Base-by-base conservation (phyloP, 1,140 invertebrate genomes). In the Brachionus rotundiformis region DNA sequence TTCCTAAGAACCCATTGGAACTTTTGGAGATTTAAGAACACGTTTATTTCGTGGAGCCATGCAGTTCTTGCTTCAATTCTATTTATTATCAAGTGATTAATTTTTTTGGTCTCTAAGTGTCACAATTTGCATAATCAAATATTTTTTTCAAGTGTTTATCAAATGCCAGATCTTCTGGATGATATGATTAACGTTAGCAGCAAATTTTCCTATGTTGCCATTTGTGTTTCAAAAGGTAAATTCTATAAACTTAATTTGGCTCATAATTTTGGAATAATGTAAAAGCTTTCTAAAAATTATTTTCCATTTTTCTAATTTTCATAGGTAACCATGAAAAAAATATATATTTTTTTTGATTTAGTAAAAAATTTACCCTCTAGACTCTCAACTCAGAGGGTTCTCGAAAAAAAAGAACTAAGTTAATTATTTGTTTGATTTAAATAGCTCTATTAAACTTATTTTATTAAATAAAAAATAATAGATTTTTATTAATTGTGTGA, bases 21-120 rank as follows among this genome's bases (percentile, higher is more conserved):
- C 36, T 79, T 59, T 59, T 79, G 76, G 76, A 31, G 76, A 16
- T 79, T 79, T 59, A 79, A 79, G 36, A 79, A 79, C 33, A 79
- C 59, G 19, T 59, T 79, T 63, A 59, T 79, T 33, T 79, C 76
- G 31, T 79, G 76, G 76, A 79, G 19, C 16, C 76, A 79, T 31
- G 47, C 76, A 5, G 54, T 61, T 23, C n/a, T 79, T 19, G 76
- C 76, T 23, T 79, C 76, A 10, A 39, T 41, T 25, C 19, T 79
- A 54, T 29, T 54, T 25, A 11, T 31, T 33, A 25, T 59, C 0
- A 79, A 79, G 76, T 79, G 23, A 68, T 36, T 36, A 33, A 10
- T 11, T 23, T 68, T 36, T 19, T 33, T 68, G 6, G 8, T 5
- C 8, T 16, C 0, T 36, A 68, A 36, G 16, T 39, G 1, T 36